Base-by-base conservation (phyloP, 2,888 invertebrate genomes). In the Pollenia griseotomentosa region DNA sequence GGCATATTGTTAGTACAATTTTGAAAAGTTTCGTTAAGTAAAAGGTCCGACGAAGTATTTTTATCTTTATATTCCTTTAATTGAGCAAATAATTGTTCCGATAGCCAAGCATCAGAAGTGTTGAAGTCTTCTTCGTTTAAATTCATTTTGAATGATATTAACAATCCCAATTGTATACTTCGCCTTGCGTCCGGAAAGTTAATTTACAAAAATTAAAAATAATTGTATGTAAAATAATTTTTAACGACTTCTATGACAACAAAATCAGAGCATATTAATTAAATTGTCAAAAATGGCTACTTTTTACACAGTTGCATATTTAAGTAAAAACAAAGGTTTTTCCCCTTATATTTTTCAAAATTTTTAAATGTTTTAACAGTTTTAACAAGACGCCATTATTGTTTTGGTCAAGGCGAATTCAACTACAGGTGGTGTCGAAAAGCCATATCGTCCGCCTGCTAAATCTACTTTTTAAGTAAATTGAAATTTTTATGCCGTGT, bases 21-120 rank as follows among this genome's bases (percentile, higher is more conserved):
- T 16, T 79, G 68, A 65, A 83, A 83, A 33, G 74, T 48, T 8
- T 85, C 83, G 42, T 61, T 65, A 19, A 85, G 11, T 10, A 84
- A 75, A 23, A 81, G 48, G 59, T 85, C 79, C 14, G 81, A 83
- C 1, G 86, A 9, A 11, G 68, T 23, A 9, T 61, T 68, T 40
- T 79, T 88, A 10, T 88, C 88, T 81, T 87, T 89, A 44, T 85
- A 88, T 42, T 89, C 90, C 83, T 90, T 91, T 7, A 91, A 75
- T 44, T 91, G 91, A 0, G 90, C 90, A 78, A 91, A 90, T 11
- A 91, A 86, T 85, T 90, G 90, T 51, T 91, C 91, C 0, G 90
- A 89, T 9, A 91, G 75, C 90, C 90, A 90, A 40, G 89, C 90
- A 77, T 91, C 90, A 0, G 90, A 89, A 83, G 88, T 89, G 14